A percentile compares a stretch with the other conserved stretches of the same genome.
These are phyloP conservation scores for Pemphigus obesinymphae DNA, from an alignment of 1,140 invertebrate species.

Conservation along the genomic window DNA sequence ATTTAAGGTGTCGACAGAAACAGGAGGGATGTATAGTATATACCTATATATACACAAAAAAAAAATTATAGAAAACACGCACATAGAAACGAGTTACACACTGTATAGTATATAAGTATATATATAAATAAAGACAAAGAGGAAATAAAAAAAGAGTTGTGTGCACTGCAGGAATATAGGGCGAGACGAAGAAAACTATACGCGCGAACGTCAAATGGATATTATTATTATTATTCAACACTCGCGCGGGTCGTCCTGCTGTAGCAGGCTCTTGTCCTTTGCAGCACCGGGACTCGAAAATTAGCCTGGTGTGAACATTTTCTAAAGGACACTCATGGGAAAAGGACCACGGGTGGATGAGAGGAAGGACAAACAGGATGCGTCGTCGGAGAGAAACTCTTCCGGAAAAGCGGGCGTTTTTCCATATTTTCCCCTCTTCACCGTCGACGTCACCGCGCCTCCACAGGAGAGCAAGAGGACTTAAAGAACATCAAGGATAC, in stretches of 20 bases:
- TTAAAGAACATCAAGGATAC: not conserved
- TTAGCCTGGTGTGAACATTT: constrained; percentile 39
- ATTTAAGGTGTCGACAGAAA: not conserved
- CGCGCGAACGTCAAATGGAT: constrained; percentile 24
- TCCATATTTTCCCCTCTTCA: constrained; percentile 20
- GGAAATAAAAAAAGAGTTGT: not conserved
- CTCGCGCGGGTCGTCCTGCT: not conserved
- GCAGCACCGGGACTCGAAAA: not conserved
- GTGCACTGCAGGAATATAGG: not conserved
- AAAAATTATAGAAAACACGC: not conserved
- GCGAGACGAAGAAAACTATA: no score
- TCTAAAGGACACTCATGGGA: constrained; percentile 27
- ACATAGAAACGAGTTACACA: not conserved
- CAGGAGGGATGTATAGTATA: not conserved
- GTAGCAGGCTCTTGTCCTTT: not conserved
- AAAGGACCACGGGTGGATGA: not conserved
- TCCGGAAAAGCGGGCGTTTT: constrained; percentile 35
- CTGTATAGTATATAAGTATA: not conserved
- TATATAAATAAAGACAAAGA: not conserved
- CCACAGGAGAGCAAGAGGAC: no score
- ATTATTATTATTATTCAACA: constrained; percentile 13
- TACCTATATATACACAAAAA: not conserved
- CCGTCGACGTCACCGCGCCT: not conserved
- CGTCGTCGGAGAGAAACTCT: constrained; percentile 10
- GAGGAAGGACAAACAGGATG: not conserved